Evolutionary conservation across 1,140 invertebrate species (phyloP).

Genomic region (Diorhabda carinulata): DNA sequence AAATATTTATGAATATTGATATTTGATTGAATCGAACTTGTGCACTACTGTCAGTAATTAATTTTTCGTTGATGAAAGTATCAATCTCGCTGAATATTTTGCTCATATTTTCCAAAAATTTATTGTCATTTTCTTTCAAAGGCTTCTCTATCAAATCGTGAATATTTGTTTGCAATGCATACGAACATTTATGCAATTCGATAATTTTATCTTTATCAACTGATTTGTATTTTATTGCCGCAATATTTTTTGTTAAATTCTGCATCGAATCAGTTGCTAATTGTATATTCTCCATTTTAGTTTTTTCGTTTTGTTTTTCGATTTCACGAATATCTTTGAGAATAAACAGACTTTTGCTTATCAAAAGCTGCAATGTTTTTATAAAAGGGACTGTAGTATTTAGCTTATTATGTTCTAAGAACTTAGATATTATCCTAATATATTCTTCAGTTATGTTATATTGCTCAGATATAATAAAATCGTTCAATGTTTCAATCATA

Average conservation of each 20-base stretch:
- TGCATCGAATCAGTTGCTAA: constrained; percentile 34
- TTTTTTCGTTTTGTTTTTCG: constrained; percentile 24
- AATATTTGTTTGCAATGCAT: constrained; percentile 38
- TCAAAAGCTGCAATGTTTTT: constrained; percentile 11
- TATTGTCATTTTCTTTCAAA: constrained; percentile 34
- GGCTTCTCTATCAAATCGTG: constrained; percentile 40
- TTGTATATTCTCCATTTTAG: constrained; percentile 31
- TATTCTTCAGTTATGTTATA: constrained; percentile 11
- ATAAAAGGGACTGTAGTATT: background rate
- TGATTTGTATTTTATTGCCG: constrained; percentile 34
- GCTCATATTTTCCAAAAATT: constrained; percentile 32
- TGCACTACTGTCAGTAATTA: constrained; percentile 13
- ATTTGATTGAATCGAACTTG: constrained; percentile 24
- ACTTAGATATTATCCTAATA: constrained; percentile 11
- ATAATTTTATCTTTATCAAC: constrained; percentile 31
- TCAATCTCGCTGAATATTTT: constrained; percentile 33
- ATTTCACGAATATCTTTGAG: constrained; percentile 29
- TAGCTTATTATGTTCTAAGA: constrained; percentile 18
- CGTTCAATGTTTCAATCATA: constrained; percentile 12
- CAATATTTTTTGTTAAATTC: constrained; percentile 35
- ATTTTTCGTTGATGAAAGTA: constrained; percentile 27
- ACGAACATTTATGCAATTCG: constrained; percentile 37
- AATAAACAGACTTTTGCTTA: constrained; percentile 19
- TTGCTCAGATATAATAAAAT: constrained; percentile 4
- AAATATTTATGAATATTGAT: constrained; percentile 26